These are phyloP conservation scores for Paragorgia papillata DNA, from an alignment of 92 coral and sea anemone species.

Conservation along the genomic window DNA sequence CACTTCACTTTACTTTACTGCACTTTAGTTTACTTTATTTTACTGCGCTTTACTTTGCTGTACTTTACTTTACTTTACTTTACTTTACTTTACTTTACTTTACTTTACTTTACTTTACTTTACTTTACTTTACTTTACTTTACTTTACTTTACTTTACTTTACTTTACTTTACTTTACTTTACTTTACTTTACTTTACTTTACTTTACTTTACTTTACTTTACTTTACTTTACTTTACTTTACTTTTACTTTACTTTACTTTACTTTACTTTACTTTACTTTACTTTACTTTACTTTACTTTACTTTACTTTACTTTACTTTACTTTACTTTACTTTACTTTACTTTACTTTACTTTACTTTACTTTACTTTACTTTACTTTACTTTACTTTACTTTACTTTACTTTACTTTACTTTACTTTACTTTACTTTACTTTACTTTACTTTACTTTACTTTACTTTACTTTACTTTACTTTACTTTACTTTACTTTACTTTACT, in stretches of 20 bases:
- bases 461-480: background rate
- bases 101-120: background rate
- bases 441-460: constrained; percentile 10
- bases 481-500: background rate
- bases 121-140: background rate
- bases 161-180: background rate
- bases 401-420: constrained; percentile 5
- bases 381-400: background rate
- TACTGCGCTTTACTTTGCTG: background rate
- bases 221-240: background rate
- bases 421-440: constrained; percentile 3
- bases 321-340: background rate
- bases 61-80: background rate
- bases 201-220: background rate
- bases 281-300: background rate
- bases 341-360: background rate
- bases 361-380: background rate
- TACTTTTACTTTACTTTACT: background rate
- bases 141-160: background rate
- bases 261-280: background rate
- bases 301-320: background rate
- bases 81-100: too few relatives aligned
- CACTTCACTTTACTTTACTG: background rate
- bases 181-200: background rate
- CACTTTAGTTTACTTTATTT: background rate